These are phyloP conservation scores for Bibio marci DNA, from an alignment of 2,888 invertebrate species.

Conservation along the genomic window DNA sequence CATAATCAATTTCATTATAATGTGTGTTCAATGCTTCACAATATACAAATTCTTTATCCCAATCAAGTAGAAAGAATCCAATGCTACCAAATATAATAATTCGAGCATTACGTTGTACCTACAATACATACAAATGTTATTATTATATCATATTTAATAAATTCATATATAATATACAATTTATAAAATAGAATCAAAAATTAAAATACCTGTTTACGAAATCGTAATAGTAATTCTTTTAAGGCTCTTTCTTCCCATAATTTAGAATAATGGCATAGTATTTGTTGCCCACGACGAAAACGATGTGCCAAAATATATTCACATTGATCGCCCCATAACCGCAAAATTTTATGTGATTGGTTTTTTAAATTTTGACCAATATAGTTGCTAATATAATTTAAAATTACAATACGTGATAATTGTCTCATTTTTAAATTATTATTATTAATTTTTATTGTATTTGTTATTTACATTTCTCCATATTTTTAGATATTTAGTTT, in stretches of 20 bases:
- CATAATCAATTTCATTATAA: conserved; percentile 38
- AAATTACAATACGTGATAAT: too few species aligned
- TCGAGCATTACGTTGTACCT: conserved; percentile 30
- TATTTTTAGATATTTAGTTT: too few species aligned
- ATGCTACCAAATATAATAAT: conserved; percentile 38
- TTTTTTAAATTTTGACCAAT: conserved; percentile 23
- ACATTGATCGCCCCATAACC: conserved; percentile 36
- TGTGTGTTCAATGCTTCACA: conserved; percentile 37
- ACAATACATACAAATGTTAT: background rate
- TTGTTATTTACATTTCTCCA: too few species aligned
- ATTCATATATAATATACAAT: background rate
- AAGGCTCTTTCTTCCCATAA: conserved; percentile 44
- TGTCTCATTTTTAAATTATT: too few species aligned
- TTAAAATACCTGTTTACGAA: conserved; percentile 9
- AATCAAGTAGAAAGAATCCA: conserved; percentile 37
- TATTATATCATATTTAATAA: too few species aligned
- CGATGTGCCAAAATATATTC: conserved; percentile 41
- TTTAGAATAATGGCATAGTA: conserved; percentile 41
- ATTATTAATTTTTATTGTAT: too few species aligned
- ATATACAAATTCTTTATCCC: conserved; percentile 40
- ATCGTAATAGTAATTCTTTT: conserved; percentile 29
- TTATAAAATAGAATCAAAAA: background rate
- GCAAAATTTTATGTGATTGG: conserved; percentile 32
- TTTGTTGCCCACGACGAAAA: conserved; percentile 41
- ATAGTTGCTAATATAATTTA: background rate